These are phyloP conservation scores for Nephrotoma guestfalica DNA, from an alignment of 2,888 invertebrate genomes.

Conservation along the genomic window DNA sequence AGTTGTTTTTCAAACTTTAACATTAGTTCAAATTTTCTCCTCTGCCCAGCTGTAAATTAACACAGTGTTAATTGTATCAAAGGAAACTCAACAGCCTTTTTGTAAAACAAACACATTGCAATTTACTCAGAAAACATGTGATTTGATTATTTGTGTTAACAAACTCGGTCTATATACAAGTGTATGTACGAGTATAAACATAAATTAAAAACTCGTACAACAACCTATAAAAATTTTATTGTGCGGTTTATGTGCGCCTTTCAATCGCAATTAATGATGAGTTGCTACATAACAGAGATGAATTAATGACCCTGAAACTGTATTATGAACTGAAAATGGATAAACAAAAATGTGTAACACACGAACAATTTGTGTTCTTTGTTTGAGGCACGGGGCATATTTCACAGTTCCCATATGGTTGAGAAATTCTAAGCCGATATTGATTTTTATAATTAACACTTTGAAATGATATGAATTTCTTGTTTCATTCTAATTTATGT, in stretches of 20 bases:
- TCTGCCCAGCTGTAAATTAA: too few species aligned
- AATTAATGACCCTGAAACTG: background rate
- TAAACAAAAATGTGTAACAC: background rate
- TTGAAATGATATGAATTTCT: background rate
- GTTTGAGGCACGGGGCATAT: background rate
- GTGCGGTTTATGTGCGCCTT: background rate
- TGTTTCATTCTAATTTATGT: background rate
- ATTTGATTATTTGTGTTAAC: too few species aligned
- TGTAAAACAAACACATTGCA: too few species aligned
- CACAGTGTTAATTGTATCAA: too few species aligned
- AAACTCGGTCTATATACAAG: too few species aligned
- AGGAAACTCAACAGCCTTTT: too few species aligned
- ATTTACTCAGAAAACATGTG: too few species aligned
- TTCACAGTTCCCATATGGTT: background rate
- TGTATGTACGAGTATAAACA: background rate
- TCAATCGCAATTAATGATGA: background rate
- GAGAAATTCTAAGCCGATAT: background rate
- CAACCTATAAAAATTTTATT: background rate
- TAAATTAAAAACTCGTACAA: background rate
- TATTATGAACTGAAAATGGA: background rate
- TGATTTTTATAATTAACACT: background rate
- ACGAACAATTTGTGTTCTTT: background rate
- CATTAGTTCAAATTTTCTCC: too few species aligned
- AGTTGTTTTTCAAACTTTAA: too few species aligned
- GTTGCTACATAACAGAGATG: background rate